phyloP scores from a whole-genome alignment of 2,888 invertebrate genomes.

The Physocephala rufipes region DNA sequence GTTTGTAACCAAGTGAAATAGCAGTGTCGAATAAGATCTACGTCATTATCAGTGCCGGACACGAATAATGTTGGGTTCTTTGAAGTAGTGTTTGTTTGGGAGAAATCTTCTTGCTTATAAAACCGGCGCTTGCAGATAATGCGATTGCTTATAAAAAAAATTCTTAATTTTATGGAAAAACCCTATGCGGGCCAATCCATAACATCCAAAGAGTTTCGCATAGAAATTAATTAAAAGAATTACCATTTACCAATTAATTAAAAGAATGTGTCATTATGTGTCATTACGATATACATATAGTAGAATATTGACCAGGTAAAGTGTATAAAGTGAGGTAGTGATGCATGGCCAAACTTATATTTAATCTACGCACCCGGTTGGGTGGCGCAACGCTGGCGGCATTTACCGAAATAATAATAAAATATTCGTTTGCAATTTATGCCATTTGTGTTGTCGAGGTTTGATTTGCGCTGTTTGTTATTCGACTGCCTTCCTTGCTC shows the following conservation, averaged over 20 bases:
- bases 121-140: slow-evolving; percentile 14
- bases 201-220: too few species aligned
- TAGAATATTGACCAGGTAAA: too few species aligned
- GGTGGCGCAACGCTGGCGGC: slow-evolving; percentile 51
- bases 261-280: too few species aligned
- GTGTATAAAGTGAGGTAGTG: too few species aligned
- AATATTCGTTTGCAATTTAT: slow-evolving; percentile 45
- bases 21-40: neutral
- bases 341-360: too few species aligned
- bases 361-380: slow-evolving; percentile 62
- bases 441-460: slow-evolving; percentile 27
- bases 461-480: slow-evolving; percentile 7
- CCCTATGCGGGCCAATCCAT: too few species aligned
- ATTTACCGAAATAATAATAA: slow-evolving; percentile 51
- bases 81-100: neutral
- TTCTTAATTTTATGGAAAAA: too few species aligned
- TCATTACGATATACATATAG: too few species aligned
- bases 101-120: slow-evolving; percentile 14
- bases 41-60: neutral
- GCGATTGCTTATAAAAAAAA: too few species aligned
- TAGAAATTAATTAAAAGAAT: too few species aligned
- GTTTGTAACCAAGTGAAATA: slow-evolving; percentile 18
- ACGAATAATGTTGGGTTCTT: neutral
- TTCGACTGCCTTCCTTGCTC: neutral
- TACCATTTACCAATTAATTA: too few species aligned